Percentiles rank a stretch among this genome's conserved stretches.
phyloP scores from a whole-genome alignment of 2,113 vertebrate genomes.

The Piliocolobus tephrosceles region DNA sequence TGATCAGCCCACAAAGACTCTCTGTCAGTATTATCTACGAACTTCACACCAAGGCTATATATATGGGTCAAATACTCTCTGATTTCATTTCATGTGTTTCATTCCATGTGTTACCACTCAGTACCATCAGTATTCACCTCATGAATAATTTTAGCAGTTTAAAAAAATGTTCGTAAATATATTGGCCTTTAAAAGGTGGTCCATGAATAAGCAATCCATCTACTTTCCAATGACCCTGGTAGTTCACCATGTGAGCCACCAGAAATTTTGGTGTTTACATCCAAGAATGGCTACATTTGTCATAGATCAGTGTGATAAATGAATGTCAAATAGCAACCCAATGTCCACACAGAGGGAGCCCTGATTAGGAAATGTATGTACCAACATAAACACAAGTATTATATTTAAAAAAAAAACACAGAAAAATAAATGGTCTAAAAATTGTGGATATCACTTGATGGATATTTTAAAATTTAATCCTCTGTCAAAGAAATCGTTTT shows the following conservation, averaged over 20 bases:
- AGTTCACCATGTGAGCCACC: background rate
- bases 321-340: background rate
- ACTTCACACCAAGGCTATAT: background rate
- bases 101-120: background rate
- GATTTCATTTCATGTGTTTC: background rate
- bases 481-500: slow-evolving; percentile 19
- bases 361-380: background rate
- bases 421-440: slow-evolving; percentile 34
- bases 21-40: background rate
- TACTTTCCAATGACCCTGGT: background rate
- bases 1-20: background rate
- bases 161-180: background rate
- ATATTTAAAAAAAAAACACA: background rate
- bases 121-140: background rate
- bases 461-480: background rate
- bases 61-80: background rate
- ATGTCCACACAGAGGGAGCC: background rate
- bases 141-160: slow-evolving; percentile 35
- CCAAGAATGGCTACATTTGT: background rate
- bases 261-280: background rate
- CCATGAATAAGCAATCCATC: background rate
- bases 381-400: slow-evolving; percentile 30
- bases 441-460: background rate
- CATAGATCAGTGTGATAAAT: background rate
- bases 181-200: background rate